phyloP scores from a whole-genome alignment of 35 echinoderm and acorn worm genomes.

The Apostichopus japonicus region DNA sequence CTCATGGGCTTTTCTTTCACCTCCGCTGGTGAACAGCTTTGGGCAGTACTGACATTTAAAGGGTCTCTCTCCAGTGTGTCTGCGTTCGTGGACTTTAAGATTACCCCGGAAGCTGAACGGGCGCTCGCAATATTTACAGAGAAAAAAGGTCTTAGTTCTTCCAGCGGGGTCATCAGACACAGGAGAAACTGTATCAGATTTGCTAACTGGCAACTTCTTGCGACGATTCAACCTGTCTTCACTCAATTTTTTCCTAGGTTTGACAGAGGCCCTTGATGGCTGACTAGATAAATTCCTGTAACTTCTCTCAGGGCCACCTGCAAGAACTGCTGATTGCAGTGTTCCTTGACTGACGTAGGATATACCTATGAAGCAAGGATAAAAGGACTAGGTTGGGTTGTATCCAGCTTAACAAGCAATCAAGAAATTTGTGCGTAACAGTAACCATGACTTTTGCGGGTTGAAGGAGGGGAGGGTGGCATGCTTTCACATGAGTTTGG shows the following conservation, averaged over 20 bases:
- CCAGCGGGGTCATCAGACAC: not conserved
- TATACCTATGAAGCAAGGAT: conserved; percentile 4
- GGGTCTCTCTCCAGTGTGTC: conserved; percentile 44
- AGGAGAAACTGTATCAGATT: not conserved
- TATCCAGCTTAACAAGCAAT: too few relatives aligned
- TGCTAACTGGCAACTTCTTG: not conserved
- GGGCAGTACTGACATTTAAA: conserved; percentile 22
- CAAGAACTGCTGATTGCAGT: not conserved
- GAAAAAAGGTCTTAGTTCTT: not conserved
- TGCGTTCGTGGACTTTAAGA: conserved; percentile 15
- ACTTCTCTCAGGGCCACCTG: not conserved
- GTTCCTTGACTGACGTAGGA: not conserved
- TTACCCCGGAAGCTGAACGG: not conserved
- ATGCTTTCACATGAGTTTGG: too few relatives aligned
- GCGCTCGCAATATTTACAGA: conserved; percentile 5
- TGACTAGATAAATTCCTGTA: not conserved
- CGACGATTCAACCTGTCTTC: not conserved
- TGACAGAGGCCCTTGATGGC: not conserved
- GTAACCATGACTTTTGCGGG: too few relatives aligned
- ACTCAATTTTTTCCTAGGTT: not conserved
- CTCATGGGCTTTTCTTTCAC: conserved; percentile 36
- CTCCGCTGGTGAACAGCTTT: not conserved
- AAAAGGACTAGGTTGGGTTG: not conserved
- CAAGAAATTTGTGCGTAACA: too few relatives aligned
- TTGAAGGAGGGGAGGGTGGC: too few relatives aligned